Evolutionary conservation across 2,113 vertebrate genomes (phyloP), one percentile per base, ranked within the genome.

Genomic region (Clarias gariepinus): DNA sequence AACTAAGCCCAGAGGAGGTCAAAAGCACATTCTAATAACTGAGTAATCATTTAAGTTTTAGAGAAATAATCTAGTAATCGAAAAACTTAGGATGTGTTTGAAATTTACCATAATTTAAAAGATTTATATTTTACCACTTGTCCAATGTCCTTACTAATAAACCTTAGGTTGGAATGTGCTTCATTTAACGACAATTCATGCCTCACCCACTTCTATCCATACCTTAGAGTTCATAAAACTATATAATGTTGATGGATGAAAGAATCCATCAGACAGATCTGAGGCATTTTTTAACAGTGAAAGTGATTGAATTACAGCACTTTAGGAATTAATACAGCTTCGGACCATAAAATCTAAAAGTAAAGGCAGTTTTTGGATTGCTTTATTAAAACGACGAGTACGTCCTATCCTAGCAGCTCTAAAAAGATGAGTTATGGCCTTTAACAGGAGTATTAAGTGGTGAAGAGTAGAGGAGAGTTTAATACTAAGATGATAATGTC

Each of bases 361-460:
- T 93, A 91, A 89, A 90, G 92, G 90, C 91, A 88, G 88, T 89
- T 91, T 87, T 88, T 91, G 92, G 90, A 91, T 91, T 92, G 92
- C 90, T 93, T 92, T 91, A 95, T 95, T 95, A 94, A 94, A 94
- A 93, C 89, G 91, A 90, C 91, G 84, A 89, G 82, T 93, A 91
- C 91, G 91, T 90, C 91, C 92, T 88, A 86, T 90, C 89, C 90
- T 76, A 71, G 74, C 64, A 47, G 41, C 89, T 91, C 91, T 91
- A 90, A 91, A 91, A 88, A 83, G 52, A 83, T 93, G 93, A 95
- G 90, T 94, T 93, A 94, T 91, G 90, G 88, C 33, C 78, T 84
- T 83, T 88, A 87, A 81, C 86, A 15, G 81, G 23, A 81, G 87
- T 58, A 86, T 78, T 69, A 77, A 61, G 79, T 74, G 66, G 63